These are phyloP conservation scores for Hydrozoanthus gracilis DNA, from an alignment of 92 coral and sea anemone species.

Conservation along the genomic window DNA sequence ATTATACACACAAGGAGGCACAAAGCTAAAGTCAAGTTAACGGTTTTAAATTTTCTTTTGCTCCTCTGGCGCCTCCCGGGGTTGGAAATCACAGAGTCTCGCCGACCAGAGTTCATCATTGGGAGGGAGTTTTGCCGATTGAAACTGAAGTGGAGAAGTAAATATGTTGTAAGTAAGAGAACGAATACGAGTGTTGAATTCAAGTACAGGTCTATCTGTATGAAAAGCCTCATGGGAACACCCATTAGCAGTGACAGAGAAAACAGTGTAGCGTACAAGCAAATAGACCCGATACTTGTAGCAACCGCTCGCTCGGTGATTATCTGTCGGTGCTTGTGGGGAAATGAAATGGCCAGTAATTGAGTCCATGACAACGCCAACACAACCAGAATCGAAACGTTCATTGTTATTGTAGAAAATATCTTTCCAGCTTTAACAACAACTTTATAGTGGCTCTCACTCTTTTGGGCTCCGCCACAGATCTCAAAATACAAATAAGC, in stretches of 20 bases:
- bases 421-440: conserved; percentile 59
- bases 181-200: conserved; percentile 63
- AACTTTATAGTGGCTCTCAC: conserved; percentile 44
- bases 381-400: conserved; percentile 70
- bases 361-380: conserved; percentile 80
- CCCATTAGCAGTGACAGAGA: conserved; percentile 64
- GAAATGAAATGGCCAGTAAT: conserved; percentile 69
- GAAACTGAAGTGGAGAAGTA: conserved; percentile 64
- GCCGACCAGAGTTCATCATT: conserved; percentile 33
- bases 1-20: conserved; percentile 65
- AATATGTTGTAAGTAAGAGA: conserved; percentile 67
- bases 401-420: conserved; percentile 77
- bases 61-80: not conserved
- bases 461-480: conserved; percentile 41
- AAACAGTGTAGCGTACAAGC: conserved; percentile 65
- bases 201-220: conserved; percentile 68
- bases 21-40: conserved; percentile 61
- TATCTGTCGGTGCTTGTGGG: conserved; percentile 67
- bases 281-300: conserved; percentile 51
- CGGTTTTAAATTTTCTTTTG: conserved; percentile 59
- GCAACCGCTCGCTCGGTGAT: conserved; percentile 55
- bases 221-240: conserved; percentile 56
- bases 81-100: conserved; percentile 39
- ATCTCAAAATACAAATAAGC: conserved; percentile 67
- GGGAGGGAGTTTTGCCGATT: conserved; percentile 57